A percentile compares a stretch with the other conserved stretches of the same genome.
phyloP scores from a whole-genome alignment of 2,888 invertebrate genomes.

The Lissocephala sabroskyi region DNA sequence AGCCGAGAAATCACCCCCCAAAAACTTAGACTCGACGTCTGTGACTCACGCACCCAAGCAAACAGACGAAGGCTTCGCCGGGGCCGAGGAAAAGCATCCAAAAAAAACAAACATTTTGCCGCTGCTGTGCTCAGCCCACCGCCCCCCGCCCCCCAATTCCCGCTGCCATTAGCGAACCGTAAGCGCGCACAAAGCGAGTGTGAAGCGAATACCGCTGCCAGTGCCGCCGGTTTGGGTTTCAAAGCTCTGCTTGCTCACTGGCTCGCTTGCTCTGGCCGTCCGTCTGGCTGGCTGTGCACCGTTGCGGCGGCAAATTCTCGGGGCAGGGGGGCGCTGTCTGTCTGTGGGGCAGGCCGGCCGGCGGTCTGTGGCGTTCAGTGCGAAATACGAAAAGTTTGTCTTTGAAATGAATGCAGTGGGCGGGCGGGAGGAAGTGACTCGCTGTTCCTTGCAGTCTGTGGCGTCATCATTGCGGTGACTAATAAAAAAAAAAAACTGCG shows the following conservation, averaged over 20 bases:
- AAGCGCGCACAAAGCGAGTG: constrained; percentile 5
- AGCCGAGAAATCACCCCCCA: constrained; percentile 28
- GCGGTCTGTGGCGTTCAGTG: constrained; percentile 8
- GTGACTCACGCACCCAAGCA: constrained; percentile 28
- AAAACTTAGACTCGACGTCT: constrained; percentile 16
- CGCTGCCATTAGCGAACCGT: not conserved
- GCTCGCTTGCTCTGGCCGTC: not conserved
- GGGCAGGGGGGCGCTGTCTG: no score
- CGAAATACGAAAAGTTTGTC: constrained; percentile 42
- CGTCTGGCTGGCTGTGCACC: constrained; percentile 9
- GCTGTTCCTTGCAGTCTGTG: constrained; percentile 13
- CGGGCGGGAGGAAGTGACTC: constrained; percentile 26
- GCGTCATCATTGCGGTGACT: constrained; percentile 35
- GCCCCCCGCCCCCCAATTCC: not conserved
- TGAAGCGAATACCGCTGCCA: not conserved
- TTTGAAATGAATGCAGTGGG: constrained; percentile 39
- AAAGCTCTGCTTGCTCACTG: constrained; percentile 14
- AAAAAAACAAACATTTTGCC: constrained; percentile 11
- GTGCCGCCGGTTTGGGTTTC: constrained; percentile 21
- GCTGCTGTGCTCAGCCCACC: not conserved
- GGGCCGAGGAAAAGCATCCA: constrained; percentile 29
- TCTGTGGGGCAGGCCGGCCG: no score
- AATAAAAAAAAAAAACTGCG: constrained; percentile 24
- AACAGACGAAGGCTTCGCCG: no score
- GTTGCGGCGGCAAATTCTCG: not conserved